Conservation (phyloP, 2,113 vertebrate genomes). For the Stegastes partitus region DNA sequence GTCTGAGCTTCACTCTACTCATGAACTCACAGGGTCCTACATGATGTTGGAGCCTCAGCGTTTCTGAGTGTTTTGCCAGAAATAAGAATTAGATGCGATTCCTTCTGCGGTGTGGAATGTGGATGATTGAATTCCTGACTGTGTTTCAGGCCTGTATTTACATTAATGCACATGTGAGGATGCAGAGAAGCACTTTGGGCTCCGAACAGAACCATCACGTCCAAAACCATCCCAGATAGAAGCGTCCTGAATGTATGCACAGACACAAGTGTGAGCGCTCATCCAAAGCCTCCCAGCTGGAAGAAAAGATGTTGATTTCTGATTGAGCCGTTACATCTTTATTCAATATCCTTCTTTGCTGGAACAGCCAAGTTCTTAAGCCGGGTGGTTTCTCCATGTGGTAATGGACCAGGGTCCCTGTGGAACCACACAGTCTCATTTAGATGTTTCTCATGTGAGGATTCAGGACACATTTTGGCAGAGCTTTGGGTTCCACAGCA, state of each 20-base stretch:
- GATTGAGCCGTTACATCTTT: conserved; percentile 65
- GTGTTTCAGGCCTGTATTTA: conserved; percentile 9
- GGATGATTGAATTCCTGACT: background rate
- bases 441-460: conserved; percentile 68
- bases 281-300: conserved; percentile 23
- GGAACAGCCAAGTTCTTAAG: conserved; percentile 63
- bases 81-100: background rate
- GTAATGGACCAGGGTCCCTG: conserved; percentile 56
- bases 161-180: conserved; percentile 6
- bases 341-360: conserved; percentile 67
- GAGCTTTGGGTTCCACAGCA: conserved; percentile 45
- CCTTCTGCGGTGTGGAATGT: conserved; percentile 3
- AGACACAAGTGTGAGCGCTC: conserved; percentile 54
- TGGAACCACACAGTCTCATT: conserved; percentile 58
- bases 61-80: background rate
- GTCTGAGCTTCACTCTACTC: too few relatives aligned
- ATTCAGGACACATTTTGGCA: conserved; percentile 69
- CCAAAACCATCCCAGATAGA: conserved; percentile 11
- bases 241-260: conserved; percentile 54
- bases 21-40: background rate
- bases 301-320: conserved; percentile 57
- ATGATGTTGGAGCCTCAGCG: background rate
- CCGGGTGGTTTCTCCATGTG: conserved; percentile 61
- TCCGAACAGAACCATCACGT: conserved; percentile 17
- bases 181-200: conserved; percentile 6